Evolutionary conservation across 2,888 invertebrate species (phyloP).

Genomic region (Spialia ferax): DNA sequence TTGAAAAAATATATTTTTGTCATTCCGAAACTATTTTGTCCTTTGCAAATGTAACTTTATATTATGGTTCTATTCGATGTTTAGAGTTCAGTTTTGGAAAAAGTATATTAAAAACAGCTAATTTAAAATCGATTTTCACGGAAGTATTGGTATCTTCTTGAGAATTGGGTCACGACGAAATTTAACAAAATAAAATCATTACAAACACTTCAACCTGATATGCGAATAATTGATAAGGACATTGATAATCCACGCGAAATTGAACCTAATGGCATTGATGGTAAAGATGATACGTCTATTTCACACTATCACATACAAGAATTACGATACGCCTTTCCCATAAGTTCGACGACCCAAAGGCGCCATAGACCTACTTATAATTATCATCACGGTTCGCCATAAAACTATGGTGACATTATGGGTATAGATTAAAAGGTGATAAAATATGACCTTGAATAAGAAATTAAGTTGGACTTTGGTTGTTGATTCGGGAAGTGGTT

Average conservation of each 20-base stretch:
- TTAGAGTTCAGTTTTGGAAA: too few relatives aligned
- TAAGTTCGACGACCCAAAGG: conserved; percentile 60
- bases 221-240: conserved; percentile 45
- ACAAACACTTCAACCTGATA: conserved; percentile 45
- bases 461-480: conserved; percentile 19
- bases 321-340: conserved; percentile 48
- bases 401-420: conserved; percentile 57
- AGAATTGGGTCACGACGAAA: conserved; percentile 42
- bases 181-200: conserved; percentile 35
- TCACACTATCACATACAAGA: conserved; percentile 33
- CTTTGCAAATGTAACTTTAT: too few relatives aligned
- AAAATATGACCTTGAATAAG: conserved; percentile 65
- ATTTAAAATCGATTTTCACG: conserved; percentile 5
- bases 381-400: conserved; percentile 56
- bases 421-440: conserved; percentile 67
- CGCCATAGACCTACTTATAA: conserved; percentile 55
- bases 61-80: neutral
- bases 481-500: conserved; percentile 29
- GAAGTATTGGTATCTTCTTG: conserved; percentile 21
- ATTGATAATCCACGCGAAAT: neutral
- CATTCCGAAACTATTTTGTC: conserved; percentile 19
- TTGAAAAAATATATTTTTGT: conserved; percentile 32
- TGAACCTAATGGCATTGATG: neutral
- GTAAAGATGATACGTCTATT: conserved; percentile 22
- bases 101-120: neutral